phyloP scores from a whole-genome alignment of 1,140 invertebrate species.

The Cydia amplana region DNA sequence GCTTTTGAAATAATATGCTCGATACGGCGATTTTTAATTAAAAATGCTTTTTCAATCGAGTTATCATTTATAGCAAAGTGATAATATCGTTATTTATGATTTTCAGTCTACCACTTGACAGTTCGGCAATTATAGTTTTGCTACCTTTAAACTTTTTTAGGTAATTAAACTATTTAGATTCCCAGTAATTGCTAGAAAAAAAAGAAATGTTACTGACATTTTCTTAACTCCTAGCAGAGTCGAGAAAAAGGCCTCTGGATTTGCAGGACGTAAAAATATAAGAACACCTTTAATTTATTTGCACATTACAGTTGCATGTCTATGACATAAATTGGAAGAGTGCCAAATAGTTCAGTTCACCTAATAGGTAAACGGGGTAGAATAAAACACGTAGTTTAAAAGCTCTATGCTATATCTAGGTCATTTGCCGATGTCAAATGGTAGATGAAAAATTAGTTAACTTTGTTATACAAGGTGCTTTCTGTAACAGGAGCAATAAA shows the following conservation, averaged over 20 bases:
- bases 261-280: background rate
- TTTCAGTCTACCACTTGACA: too few relatives aligned
- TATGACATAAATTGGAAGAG: background rate
- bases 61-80: too few relatives aligned
- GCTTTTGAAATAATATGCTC: background rate
- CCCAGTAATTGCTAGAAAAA: too few relatives aligned
- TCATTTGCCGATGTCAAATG: background rate
- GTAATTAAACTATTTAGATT: too few relatives aligned
- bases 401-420: background rate
- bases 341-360: background rate
- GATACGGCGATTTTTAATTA: background rate
- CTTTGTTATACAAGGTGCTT: too few relatives aligned
- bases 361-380: background rate
- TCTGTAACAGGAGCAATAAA: too few relatives aligned
- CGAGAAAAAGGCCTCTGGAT: background rate
- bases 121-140: too few relatives aligned
- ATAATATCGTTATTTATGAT: too few relatives aligned
- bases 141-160: too few relatives aligned
- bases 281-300: background rate
- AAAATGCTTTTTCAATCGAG: too few relatives aligned
- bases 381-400: background rate
- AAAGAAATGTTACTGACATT: too few relatives aligned
- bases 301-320: background rate
- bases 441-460: background rate
- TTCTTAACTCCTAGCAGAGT: background rate